Base-by-base conservation (phyloP, 2,888 invertebrate species). In the Drosophila demipolita region DNA sequence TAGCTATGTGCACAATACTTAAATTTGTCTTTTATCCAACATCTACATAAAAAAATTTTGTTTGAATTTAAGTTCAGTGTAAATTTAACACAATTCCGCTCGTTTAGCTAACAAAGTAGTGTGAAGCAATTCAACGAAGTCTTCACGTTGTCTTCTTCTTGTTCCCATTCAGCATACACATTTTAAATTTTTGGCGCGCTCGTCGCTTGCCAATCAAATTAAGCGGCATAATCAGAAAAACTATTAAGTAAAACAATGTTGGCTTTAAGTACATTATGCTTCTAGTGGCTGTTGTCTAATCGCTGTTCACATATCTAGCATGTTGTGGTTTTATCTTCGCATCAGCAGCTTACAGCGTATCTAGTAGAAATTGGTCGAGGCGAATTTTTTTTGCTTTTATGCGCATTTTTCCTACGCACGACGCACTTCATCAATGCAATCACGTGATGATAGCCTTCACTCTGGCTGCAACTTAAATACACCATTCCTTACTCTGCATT, bases 351-450 rank as follows among this genome's bases (percentile, higher is more conserved):
- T 54, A 7, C 49, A 60, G 5, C 80, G 80, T 9, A 88, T 68
- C 11, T 42, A 50, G 20, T 88, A 88, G 36, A 64, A 90, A 29
- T 88, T 83, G 0, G 35, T 61, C 0, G 57, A 61, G 12, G 26
- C 33, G 0, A 59, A 32, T 11, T 67, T 7, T 7, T 1, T 49
- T 26, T 1, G 49, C 42, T 0, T 57, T 32, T 5, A 42, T 5
- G 48, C 59, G 9, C 35, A 49, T 9, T 54, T 54, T 15, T 60
- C 36, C 4, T 71, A 63, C 1, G 83, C 87, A 9, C 60, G 20
- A 0, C 29, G 54, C 6, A 85, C 1, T 20, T 32, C 0, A 60
- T 55, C 0, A n/a, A 20, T 4, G 29, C 26, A 26, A 26, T 26
- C 4, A 26, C 26, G 26, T 4, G 26, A 29, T 29, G 29, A 5